Conservation (phyloP, 1,140 invertebrate species). For the Rhagoletis zephyria region DNA sequence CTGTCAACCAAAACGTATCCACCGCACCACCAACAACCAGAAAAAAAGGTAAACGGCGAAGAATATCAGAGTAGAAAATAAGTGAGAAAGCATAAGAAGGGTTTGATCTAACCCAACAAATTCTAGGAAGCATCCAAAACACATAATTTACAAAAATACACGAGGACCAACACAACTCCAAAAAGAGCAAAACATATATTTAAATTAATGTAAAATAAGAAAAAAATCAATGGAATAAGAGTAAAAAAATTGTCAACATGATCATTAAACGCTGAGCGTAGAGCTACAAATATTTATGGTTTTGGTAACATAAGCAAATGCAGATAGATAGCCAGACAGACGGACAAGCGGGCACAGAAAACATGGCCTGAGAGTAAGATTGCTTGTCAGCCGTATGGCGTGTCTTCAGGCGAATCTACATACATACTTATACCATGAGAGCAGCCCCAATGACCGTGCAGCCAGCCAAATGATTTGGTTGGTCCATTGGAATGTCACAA, state of each 20-base stretch:
- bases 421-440: neutral
- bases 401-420: neutral
- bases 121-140: slow-evolving; percentile 21
- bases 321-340: neutral
- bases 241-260: slow-evolving; percentile 50
- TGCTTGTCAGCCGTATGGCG: neutral
- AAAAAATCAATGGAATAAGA: neutral
- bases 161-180: neutral
- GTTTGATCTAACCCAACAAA: slow-evolving; percentile 19
- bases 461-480: slow-evolving; percentile 1
- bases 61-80: neutral
- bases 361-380: too few relatives aligned
- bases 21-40: neutral
- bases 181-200: neutral
- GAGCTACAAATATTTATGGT: slow-evolving; percentile 51
- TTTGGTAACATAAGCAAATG: neutral
- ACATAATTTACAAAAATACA: neutral
- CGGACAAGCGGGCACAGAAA: neutral
- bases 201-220: neutral
- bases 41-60: slow-evolving; percentile 7
- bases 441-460: neutral
- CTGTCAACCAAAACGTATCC: slow-evolving; percentile 26
- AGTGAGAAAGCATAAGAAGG: slow-evolving; percentile 19
- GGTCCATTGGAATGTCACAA: slow-evolving; percentile 31
- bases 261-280: slow-evolving; percentile 43